Evolutionary conservation across 2,888 invertebrate species (phyloP).

Genomic region (Conchocele bisecta): DNA sequence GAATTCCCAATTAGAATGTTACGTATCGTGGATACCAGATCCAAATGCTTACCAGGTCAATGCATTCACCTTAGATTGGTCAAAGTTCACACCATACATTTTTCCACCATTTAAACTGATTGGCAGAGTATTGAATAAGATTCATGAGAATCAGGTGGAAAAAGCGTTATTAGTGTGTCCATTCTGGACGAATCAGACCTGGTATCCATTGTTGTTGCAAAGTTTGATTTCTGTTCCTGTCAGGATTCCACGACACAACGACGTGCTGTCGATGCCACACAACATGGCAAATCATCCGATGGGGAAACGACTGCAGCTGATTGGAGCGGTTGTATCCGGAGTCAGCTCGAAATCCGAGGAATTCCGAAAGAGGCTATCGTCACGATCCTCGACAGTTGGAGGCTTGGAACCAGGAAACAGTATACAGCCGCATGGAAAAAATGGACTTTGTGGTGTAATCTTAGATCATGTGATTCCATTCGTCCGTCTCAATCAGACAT

Average conservation of each 20-base stretch:
- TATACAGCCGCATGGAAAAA: slow-evolving; percentile 34
- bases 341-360: slow-evolving; percentile 21
- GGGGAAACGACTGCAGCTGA: slow-evolving; percentile 5
- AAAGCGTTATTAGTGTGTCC: slow-evolving; percentile 34
- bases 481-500: slow-evolving; percentile 22
- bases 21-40: slow-evolving; percentile 38
- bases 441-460: slow-evolving; percentile 43
- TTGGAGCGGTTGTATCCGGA: slow-evolving; percentile 41
- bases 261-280: slow-evolving; percentile 28
- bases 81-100: slow-evolving; percentile 36
- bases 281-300: slow-evolving; percentile 28
- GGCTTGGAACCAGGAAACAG: slow-evolving; percentile 32
- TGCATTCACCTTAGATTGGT: slow-evolving; percentile 43
- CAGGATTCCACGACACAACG: slow-evolving; percentile 39
- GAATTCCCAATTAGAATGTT: slow-evolving; percentile 25
- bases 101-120: slow-evolving; percentile 38
- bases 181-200: slow-evolving; percentile 39
- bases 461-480: slow-evolving; percentile 29
- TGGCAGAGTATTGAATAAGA: slow-evolving; percentile 21
- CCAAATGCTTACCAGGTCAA: slow-evolving; percentile 20
- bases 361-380: slow-evolving; percentile 29
- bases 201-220: slow-evolving; percentile 40
- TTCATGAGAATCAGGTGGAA: slow-evolving; percentile 20
- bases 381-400: slow-evolving; percentile 18
- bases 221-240: slow-evolving; percentile 30